Conservation (phyloP, 2,888 invertebrate species). For the Tupiocoris notatus region DNA sequence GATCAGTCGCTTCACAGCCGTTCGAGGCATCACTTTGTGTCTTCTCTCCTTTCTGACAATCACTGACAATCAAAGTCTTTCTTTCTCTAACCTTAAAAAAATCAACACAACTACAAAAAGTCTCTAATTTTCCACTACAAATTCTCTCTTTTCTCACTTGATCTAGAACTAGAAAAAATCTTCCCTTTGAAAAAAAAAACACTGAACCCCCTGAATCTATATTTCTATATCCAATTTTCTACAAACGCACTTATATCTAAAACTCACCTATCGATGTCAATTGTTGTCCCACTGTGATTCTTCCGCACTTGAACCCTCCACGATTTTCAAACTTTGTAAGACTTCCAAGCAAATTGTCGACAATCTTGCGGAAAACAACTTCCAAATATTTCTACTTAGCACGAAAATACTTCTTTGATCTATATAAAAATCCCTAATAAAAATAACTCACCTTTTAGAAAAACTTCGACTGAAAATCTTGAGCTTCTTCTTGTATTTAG, state of each 20-base stretch:
- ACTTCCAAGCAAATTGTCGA: constrained; percentile 17
- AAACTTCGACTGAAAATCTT: constrained; percentile 8
- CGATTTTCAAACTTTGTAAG: constrained; percentile 2
- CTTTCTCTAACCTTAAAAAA: constrained; percentile 26
- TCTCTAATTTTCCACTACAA: not conserved
- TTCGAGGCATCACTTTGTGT: constrained; percentile 26
- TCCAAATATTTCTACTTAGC: not conserved
- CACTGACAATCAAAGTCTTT: constrained; percentile 44
- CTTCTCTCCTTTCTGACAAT: constrained; percentile 36
- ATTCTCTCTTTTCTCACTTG: not conserved
- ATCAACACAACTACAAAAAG: not conserved
- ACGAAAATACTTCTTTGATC: constrained; percentile 1
- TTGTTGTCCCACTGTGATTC: constrained; percentile 31
- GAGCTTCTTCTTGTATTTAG: constrained; percentile 3
- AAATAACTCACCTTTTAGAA: too few relatives aligned
- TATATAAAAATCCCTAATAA: too few relatives aligned
- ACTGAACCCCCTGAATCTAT: not conserved
- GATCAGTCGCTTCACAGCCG: constrained; percentile 34
- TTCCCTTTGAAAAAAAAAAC: not conserved
- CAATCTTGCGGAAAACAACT: constrained; percentile 16
- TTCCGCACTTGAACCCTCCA: not conserved
- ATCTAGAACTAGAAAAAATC: not conserved
- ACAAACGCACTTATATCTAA: not conserved
- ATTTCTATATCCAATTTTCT: not conserved
- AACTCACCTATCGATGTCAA: constrained; percentile 23